Evolutionary conservation across 2,797 vertebrate genomes (phyloP), one percentile per base, ranked within the genome.

Genomic region (Acropternis orthonyx): DNA sequence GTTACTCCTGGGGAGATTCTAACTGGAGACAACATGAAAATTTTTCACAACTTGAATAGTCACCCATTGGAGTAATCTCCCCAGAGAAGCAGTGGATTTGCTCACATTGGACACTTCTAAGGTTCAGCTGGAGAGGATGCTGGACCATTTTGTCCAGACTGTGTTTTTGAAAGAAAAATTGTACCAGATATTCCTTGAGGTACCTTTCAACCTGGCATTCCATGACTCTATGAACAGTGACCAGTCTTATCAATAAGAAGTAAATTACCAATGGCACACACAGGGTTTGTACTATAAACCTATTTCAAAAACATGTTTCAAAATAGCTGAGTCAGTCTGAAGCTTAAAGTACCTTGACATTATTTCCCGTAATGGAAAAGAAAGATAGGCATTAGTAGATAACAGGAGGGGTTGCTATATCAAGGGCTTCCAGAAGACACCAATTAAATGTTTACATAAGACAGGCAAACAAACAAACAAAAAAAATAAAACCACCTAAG

Each of bases 251-350:
- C 37, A 79, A 36, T 21, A 73, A 66, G n/a, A 89, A 85, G 75
- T 21, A 51, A 68, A 52, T 8, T 2, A 52, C 8, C n/a, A 78
- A 4, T 18, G 17, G 39, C 39, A 80, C 6, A 49, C 12, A 37
- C 1, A 32, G 10, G 3, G 5, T 54, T 23, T 63, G 23, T 6
- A 41, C 26, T 52, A 27, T 4, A 54, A 10, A 39, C 2, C 2
- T 41, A 44, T 67, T 73, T 55, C 27, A 77, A 93, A 92, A 88
- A 37, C 3, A 6, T 52, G 7, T 41, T 90, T 90, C 23, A 43
- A 77, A 72, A 54, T 8, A 72, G 23, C 22, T 58, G 67, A n/a
- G 27, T 55, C 30, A 55, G 20, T 44, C 66, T 55, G 39, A 66
- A 44, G n/a, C 36, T 41, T 71, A 7, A 72, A 75, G 9, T n/a